Conservation (phyloP, 2,888 invertebrate species). For the Hipparchia sbordonii region DNA sequence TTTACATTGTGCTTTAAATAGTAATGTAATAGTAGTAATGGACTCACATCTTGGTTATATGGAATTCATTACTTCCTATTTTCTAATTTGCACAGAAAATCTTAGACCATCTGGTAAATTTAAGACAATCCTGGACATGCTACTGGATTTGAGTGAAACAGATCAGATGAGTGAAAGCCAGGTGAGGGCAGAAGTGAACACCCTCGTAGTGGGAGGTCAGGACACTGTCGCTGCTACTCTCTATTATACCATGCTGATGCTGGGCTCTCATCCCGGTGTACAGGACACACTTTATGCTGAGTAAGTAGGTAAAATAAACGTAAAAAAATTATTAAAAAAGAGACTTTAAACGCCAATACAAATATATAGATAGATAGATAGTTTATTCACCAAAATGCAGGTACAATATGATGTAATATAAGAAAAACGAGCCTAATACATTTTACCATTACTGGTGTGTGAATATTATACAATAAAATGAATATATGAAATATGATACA, state of each 20-base stretch:
- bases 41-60: too few species aligned
- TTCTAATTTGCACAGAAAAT: neutral
- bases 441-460: too few species aligned
- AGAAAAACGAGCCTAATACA: too few species aligned
- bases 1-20: too few species aligned
- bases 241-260: slow-evolving; percentile 1
- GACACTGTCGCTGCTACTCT: slow-evolving; percentile 24
- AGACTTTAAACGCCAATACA: too few species aligned
- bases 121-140: neutral
- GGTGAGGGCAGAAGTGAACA: slow-evolving; percentile 22
- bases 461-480: too few species aligned
- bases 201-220: slow-evolving; percentile 22
- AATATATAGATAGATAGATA: too few species aligned
- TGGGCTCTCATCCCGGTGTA: neutral
- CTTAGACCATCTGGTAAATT: neutral
- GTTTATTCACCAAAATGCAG: too few species aligned
- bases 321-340: too few species aligned
- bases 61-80: neutral
- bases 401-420: too few species aligned
- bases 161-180: slow-evolving; percentile 21
- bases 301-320: neutral
- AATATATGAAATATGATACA: too few species aligned
- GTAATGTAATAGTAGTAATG: too few species aligned
- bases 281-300: neutral
- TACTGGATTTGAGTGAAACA: slow-evolving; percentile 22